Evolutionary conservation across 1,140 invertebrate species (phyloP), one percentile per base, ranked within the genome.

Genomic region (Drepana arcuata): DNA sequence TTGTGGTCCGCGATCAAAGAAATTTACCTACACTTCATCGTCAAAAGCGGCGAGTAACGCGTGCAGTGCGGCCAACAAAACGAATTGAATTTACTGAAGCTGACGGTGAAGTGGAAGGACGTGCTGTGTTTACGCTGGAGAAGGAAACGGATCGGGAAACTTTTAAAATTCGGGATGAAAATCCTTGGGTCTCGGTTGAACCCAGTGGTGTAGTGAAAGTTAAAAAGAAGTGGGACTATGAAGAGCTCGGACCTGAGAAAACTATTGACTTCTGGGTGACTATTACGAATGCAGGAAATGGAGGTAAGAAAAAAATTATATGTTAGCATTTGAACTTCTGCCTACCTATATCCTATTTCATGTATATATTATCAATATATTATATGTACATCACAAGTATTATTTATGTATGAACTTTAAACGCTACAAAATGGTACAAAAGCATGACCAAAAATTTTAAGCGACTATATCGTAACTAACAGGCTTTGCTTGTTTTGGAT

Each of bases 241-340:
- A 97, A 67, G 94, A 96, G 60, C 77, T 97, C 2, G 95, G 94
- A n/a, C 93, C 94, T 0, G 95, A 97, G 78, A 97, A 97, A 75
- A 96, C 93, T 1, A 96, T 97, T 57, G 95, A 97, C 71, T 97
- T 97, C 80, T 97, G 95, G 95, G 95, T 97, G 9, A 96, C 93
- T 14, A 96, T 96, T 54, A 94, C 92, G 7, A 96, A 96, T 77
- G 88, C 91, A 61, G 92, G 92, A 85, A 91, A 91, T 75, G 90
- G 90, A 85, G 91, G 91, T 93, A 80, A 91, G 90, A n/a, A n/a
- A n/a, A n/a, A n/a, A n/a, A n/a, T n/a, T n/a, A n/a, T n/a, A n/a
- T n/a, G n/a, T n/a, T n/a, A n/a, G n/a, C n/a, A n/a, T n/a, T n/a
- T n/a, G n/a, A n/a, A n/a, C n/a, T n/a, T n/a, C n/a, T n/a, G n/a